phyloP scores from a whole-genome alignment of 2,113 vertebrate species.

The Tychaedon coryphoeus region DNA sequence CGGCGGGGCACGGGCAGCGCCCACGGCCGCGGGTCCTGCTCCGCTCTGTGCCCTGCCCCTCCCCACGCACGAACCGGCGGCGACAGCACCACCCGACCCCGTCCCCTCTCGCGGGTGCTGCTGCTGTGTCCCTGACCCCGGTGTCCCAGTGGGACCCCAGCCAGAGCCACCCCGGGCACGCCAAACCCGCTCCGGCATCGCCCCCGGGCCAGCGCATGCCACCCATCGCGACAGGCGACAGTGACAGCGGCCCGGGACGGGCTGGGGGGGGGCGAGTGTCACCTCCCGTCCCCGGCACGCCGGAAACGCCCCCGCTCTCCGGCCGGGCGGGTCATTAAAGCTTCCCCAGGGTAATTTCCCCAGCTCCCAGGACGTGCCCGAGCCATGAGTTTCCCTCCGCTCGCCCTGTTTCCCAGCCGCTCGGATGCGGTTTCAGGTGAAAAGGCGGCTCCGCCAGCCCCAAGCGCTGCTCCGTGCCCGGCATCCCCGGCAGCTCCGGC shows the following conservation, averaged over 20 bases:
- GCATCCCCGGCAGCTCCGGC: rapidly evolving
- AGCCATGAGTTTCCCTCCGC: neutral
- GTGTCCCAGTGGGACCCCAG: neutral
- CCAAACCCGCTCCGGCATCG: neutral
- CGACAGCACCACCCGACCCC: rapidly evolving
- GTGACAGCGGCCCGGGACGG: neutral
- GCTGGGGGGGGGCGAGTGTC: neutral
- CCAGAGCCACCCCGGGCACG: neutral
- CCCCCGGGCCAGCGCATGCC: neutral
- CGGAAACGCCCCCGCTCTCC: neutral
- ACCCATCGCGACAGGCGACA: neutral
- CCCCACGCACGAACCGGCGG: rapidly evolving
- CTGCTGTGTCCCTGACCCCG: rapidly evolving
- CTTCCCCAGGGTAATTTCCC: neutral
- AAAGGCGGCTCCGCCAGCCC: neutral
- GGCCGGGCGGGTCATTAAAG: neutral
- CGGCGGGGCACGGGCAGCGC: neutral
- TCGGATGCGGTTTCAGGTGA: rapidly evolving
- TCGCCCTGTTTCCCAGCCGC: neutral
- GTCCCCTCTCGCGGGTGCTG: rapidly evolving
- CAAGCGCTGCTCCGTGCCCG: rapidly evolving
- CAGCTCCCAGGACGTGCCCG: neutral
- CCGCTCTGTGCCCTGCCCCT: neutral
- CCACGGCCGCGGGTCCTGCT: rapidly evolving
- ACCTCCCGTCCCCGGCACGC: neutral